Evolutionary conservation across 2,797 vertebrate species (phyloP), one percentile per base, ranked within the genome.

Genomic region (Jordanella pulchra): DNA sequence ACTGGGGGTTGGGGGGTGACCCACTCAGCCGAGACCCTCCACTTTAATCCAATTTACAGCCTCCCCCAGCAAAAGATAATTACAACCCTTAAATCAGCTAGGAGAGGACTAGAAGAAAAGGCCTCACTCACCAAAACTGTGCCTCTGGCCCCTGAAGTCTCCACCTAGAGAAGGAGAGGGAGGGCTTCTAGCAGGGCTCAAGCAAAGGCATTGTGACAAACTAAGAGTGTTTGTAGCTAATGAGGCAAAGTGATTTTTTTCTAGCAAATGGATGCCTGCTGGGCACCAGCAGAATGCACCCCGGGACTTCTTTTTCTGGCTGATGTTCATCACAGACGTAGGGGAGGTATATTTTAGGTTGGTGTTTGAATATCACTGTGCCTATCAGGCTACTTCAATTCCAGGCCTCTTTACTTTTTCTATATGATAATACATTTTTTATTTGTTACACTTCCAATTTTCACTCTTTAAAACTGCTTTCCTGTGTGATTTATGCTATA

Each of bases 31-130:
- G 96, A 95, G 95, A 95, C 96, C 94, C 95, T 95, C 94, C 95
- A 95, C 95, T 95, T 95, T 97, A 97, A 97, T 97, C 96, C 96
- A 97, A 97, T 97, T 97, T 97, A 96, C 95, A 96, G 95, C 95
- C 96, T 96, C 96, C 95, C 95, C 95, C 94, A 93, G 95, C 92
- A 95, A 96, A 95, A 97, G 95, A 97, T 97, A 96, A 96, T 97
- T 97, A 96, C 95, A 96, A 96, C 92, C 93, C 94, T 95, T 95
- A 96, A 97, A 96, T 95, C 95, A 95, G 94, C 92, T 88, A 93
- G 90, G 81, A 91, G 90, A 94, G 91, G 89, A 88, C 64, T 80
- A 84, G 86, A 86, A 90, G 92, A 94, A 93, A 93, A 92, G 93
- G 89, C 90, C 89, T 90, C 88, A 86, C 86, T 93, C 89, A 92